phyloP scores from a whole-genome alignment of 35 echinoderm and acorn worm species.

The Lytechinus variegatus region DNA sequence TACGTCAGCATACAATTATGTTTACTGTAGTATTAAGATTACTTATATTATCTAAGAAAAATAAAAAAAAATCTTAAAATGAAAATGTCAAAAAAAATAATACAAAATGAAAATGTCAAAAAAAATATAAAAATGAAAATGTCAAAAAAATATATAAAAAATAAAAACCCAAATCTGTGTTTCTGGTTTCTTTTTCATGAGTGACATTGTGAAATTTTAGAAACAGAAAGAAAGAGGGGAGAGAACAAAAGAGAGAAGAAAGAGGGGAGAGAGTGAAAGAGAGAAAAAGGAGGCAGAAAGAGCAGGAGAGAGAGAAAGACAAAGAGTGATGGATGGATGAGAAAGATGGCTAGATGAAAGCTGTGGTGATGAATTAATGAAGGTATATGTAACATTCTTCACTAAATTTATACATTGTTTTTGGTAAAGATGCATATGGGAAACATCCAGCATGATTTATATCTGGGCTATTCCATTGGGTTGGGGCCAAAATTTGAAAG shows the following conservation, averaged over 20 bases:
- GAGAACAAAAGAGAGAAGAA: background rate
- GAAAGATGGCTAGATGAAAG: too few relatives aligned
- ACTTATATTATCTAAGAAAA: background rate
- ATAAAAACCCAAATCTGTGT: background rate
- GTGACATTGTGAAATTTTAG: background rate
- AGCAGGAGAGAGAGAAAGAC: background rate
- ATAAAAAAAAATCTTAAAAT: background rate
- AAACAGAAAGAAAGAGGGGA: background rate
- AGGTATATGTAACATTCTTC: too few relatives aligned
- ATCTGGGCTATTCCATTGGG: too few relatives aligned
- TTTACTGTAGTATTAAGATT: background rate
- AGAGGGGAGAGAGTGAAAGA: background rate
- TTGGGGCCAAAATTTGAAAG: too few relatives aligned
- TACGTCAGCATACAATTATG: background rate
- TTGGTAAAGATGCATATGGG: too few relatives aligned
- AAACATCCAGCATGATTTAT: too few relatives aligned
- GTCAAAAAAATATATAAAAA: constrained; percentile 8
- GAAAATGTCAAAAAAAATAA: constrained; percentile 9
- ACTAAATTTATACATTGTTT: too few relatives aligned
- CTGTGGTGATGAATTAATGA: too few relatives aligned
- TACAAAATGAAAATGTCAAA: background rate
- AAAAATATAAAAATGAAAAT: background rate
- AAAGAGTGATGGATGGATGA: background rate
- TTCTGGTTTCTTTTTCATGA: background rate
- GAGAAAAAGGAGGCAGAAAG: background rate